phyloP scores from a whole-genome alignment of 2,113 vertebrate species.

The Grammatotria lemairii region DNA sequence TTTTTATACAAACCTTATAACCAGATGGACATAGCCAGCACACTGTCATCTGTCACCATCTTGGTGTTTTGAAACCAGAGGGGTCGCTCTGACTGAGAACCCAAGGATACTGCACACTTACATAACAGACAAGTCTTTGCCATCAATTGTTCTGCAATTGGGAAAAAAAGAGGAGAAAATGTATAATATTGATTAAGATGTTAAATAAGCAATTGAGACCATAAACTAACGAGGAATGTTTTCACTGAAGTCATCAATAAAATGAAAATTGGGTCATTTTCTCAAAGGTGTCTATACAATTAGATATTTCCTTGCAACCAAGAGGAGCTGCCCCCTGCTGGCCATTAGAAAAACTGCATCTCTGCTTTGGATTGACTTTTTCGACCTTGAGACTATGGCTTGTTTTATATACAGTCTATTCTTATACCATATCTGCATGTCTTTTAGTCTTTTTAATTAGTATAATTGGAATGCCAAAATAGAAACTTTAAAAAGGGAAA shows the following conservation, averaged over 20 bases:
- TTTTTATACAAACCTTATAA: not conserved
- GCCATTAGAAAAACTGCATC: not conserved
- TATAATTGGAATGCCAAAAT: not conserved
- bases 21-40: not conserved
- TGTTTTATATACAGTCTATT: not conserved
- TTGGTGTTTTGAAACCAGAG: not conserved
- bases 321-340: not conserved
- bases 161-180: not conserved
- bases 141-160: not conserved
- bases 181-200: not conserved
- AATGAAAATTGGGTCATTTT: not conserved
- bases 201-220: not conserved
- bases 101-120: not conserved
- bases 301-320: not conserved
- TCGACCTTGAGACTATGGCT: not conserved
- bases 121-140: not conserved
- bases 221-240: not conserved
- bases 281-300: not conserved
- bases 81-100: not conserved
- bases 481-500: not conserved
- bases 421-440: not conserved
- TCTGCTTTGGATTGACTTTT: not conserved
- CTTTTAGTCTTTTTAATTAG: not conserved
- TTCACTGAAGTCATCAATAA: not conserved
- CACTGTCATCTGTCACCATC: not conserved